Evolutionary conservation across 2,797 vertebrate genomes (phyloP), one percentile per base, ranked within the genome.

Genomic region (Alauda arvensis): DNA sequence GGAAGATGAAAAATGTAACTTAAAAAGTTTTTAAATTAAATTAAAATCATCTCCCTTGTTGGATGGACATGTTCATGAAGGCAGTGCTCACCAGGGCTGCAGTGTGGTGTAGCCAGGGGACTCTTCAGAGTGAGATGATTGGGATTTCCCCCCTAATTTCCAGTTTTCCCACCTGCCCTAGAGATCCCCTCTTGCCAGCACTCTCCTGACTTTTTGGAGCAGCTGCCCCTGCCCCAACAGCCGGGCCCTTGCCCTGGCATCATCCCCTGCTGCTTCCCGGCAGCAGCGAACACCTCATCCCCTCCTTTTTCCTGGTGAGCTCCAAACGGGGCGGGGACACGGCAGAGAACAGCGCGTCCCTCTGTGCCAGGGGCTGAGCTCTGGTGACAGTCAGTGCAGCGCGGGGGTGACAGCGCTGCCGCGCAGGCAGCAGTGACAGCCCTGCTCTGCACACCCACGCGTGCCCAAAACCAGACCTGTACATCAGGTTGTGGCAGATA

Each of bases 21-120:
- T 0, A 0, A 24, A 60, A 23, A 3, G 31, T 7, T 15, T 9
- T 15, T 7, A 29, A 72, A 19, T 67, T 2, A 33, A n/a, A 55
- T 52, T 14, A 6, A 57, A 21, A 40, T 31, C 56, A 52, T 9
- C 18, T 17, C 25, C 17, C 34, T 39, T 46, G 42, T 12, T 62
- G 63, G 62, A 62, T 31, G 26, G 48, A 24, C 0, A 0, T 5
- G 34, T 18, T 61, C 26, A 46, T 8, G 33, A 70, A 33, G 5
- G 26, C 56, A 43, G 34, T 1, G 20, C 34, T 78, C 59, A 39
- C 37, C 39, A 53, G 60, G 40, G 17, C 23, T 53, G 46, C 60
- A 43, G 49, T 4, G 8, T 29, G 24, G 8, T 5, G 4, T 28
- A 31, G 19, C n/a, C 39, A 37, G 48, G 69, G 18, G 12, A n/a